Evolutionary conservation across 1,140 invertebrate species (phyloP).

Genomic region (Monomorium pharaonis): DNA sequence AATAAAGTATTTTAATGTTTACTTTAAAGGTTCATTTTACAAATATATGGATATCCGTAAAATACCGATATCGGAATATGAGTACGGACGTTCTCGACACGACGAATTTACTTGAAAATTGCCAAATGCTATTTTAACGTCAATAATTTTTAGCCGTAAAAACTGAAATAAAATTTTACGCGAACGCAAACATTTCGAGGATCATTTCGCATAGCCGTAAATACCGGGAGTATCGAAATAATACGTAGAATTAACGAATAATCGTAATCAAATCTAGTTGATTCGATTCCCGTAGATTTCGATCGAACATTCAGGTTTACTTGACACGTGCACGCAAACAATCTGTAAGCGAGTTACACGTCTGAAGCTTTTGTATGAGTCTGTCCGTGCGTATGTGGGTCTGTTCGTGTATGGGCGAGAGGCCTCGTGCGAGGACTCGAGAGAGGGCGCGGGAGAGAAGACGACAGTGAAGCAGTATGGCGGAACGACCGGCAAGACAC

Average conservation of each 20-base stretch:
- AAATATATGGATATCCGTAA: background rate
- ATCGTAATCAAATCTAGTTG: background rate
- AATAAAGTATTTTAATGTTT: background rate
- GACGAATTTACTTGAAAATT: background rate
- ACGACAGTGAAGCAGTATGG: too few relatives aligned
- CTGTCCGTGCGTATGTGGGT: too few relatives aligned
- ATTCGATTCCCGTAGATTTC: background rate
- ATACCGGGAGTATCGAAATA: background rate
- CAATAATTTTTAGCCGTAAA: background rate
- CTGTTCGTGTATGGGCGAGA: too few relatives aligned
- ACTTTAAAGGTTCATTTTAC: background rate
- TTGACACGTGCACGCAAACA: background rate
- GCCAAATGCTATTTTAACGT: background rate
- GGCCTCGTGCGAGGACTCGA: too few relatives aligned
- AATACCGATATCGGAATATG: background rate
- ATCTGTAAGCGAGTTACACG: too few relatives aligned
- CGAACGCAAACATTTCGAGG: background rate
- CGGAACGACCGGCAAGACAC: too few relatives aligned
- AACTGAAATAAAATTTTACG: background rate
- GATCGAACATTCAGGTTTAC: background rate
- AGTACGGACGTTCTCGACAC: background rate
- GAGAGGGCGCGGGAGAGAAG: too few relatives aligned
- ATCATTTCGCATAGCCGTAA: background rate
- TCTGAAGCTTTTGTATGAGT: too few relatives aligned
- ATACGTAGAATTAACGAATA: background rate